Base-by-base conservation (phyloP, 2,113 vertebrate genomes). In the Kryptolebias marmoratus region DNA sequence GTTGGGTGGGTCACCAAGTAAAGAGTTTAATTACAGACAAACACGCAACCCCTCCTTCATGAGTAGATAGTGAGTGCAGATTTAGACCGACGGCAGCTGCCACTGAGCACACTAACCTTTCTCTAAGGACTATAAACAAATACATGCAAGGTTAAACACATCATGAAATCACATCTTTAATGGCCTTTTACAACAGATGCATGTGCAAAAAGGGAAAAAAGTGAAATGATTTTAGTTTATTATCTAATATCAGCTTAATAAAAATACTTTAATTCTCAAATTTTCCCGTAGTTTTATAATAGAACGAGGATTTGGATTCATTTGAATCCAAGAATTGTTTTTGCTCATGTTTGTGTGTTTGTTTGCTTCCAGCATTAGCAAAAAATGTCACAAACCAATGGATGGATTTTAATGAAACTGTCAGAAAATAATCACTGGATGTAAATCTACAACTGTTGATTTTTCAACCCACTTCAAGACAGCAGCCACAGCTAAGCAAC, bases 21-120 rank as follows among this genome's bases (percentile, higher is more conserved):
- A 84, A 80, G 73, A 80, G 71, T 85, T 89, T 82, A 85, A 88
- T 86, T 82, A 87, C 85, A 91, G 80, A 73, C 78, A 79, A 84
- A 84, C 61, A 80, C 57, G 77, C 58, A 36, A 44, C 73, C 79
- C 82, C 74, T 86, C 83, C 88, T 79, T 80, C 57, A 52, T 68
- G 27, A 67, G 64, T 5, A 57, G 82, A 88, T 81, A 76, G 18
- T 53, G 60, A 1, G 47, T 55, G 59, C 68, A 92, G 89, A 90
- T 89, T 86, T 88, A 91, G 77, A 84, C 13, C 62, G 16, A 52
- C 44, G 64, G 63, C 83, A 83, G 82, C 86, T 88, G 84, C 83
- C 50, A 42, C 62, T 39, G 66, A 73, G 69, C 63, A 71, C 80
- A 28, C 4, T 1, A 16, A 8, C 36, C 70, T 68, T 54, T 77